Base-by-base conservation (phyloP, 2,113 vertebrate genomes). In the Chaenocephalus aceratus region DNA sequence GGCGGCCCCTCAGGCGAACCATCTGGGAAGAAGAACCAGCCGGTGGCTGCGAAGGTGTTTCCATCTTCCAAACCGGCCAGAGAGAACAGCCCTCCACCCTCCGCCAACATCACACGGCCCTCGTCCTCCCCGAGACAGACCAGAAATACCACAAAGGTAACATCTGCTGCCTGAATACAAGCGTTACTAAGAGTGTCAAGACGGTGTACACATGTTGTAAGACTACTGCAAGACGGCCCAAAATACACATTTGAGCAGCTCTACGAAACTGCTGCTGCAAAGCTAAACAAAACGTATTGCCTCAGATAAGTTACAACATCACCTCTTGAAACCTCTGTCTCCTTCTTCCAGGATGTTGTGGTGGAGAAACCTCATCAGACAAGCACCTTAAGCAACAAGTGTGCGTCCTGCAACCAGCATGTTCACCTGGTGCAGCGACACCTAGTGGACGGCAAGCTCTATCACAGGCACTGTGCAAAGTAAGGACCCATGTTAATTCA, bases 381-480 rank as follows among this genome's bases (percentile, higher is more conserved):
- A 0, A 91, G 92, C 9, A 92, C 93, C 2, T 72, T 82, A 60
- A 97, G 93, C 90, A 97, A 95, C 87, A 94, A 70, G 89, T 99
- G 98, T 36, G 92, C 66, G 4, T n/a, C 95, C 78, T 99, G 98
- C 0, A 86, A 96, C 49, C 90, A 82, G 0, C 97, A 97, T 0
- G 98, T 99, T 61, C 98, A 99, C 75, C 93, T 99, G 46, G 97
- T 99, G 14, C 97, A 99, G 94, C 95, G 98, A 18, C 95, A 97
- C 86, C 88, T 99, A 85, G 95, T 96, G 0, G 96, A 97, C 0
- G 97, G 98, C 78, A 96, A 94, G 79, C 96, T 99, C 14, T 99
- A 97, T 59, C 98, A 99, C 92, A 95, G 98, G 51, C 97, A 95
- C 92, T 99, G 98, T 91, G 98, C 98, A 94, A 97, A 95, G 98